Base-by-base conservation (phyloP, 2,888 invertebrate species). In the Macaria notata region DNA sequence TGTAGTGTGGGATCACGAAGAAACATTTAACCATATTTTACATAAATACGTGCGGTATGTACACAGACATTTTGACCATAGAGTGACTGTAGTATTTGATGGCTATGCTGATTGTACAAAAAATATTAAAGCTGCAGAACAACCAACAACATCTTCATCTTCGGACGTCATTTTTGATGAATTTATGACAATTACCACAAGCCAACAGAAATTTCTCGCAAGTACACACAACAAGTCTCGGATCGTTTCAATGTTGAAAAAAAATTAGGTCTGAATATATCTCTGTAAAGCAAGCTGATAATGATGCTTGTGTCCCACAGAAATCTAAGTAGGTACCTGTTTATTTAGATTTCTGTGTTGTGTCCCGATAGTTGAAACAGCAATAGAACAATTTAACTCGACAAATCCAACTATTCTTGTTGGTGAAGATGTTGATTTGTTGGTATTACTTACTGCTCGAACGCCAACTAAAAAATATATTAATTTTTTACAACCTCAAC, bases 201-300 rank as follows among this genome's bases (percentile, higher is more conserved):
- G 50, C 43, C 63, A 66, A 66, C 61, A 70, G 33, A 49, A 59
- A 54, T 62, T 74, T 67, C 61, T 76, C 63, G 33, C 70, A 59
- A 76, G 74, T 68, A 70, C 55, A 48, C 66, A 75, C 55, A 73
- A 75, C 48, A 75, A 77, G 58, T 69, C 67, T 72, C 67, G 73
- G 46, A 70, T 76, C 44, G 76, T 78, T 71, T 67, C 61, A 41
- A 66, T 69, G 67, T 58, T 69, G 57, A 63, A 58, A 52, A 59
- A 62, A 59, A 64, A 54, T 76, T 64, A 68, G 68, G 1, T 54
- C 70, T 66, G 71, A 65, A 52, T 72, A 72, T 71, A 72, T 74
- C 45, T 54, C 43, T 1, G 71, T 73, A 8, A 69, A 71, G 71
- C 72, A 75, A 74, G 76, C 66, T 59, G 9, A 4, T 41, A n/a